A percentile compares a stretch with the other conserved stretches of the same genome.
These are phyloP conservation scores for Takifugu ocellatus DNA, from an alignment of 2,797 vertebrate genomes.

Conservation along the genomic window DNA sequence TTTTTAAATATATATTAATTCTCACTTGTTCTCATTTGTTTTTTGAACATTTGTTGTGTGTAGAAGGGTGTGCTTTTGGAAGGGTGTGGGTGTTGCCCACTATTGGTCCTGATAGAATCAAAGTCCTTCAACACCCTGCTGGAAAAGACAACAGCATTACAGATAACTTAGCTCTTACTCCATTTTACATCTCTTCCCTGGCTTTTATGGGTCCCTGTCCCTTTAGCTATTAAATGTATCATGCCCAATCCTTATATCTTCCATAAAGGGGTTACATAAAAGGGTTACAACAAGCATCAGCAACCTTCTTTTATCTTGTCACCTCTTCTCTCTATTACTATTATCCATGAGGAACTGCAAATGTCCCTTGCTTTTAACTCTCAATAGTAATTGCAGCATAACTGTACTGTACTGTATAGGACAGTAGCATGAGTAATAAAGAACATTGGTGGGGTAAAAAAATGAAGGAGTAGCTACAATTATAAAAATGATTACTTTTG, in stretches of 20 bases:
- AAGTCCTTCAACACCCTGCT: slow-evolving; percentile 38
- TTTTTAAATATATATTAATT: too few species aligned
- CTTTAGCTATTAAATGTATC: slow-evolving; percentile 25
- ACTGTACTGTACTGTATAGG: too few species aligned
- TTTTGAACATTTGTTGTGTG: slow-evolving; percentile 5
- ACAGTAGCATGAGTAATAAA: too few species aligned
- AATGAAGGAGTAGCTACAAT: too few species aligned
- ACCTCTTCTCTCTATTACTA: slow-evolving; percentile 22
- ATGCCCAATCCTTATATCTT: too few species aligned
- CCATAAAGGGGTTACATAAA: too few species aligned
- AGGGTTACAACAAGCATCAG: too few species aligned
- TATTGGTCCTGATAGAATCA: slow-evolving; percentile 34
- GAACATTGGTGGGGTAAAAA: too few species aligned
- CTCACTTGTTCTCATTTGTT: background rate
- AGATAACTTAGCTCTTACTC: slow-evolving; percentile 27
- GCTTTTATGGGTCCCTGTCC: slow-evolving; percentile 43
- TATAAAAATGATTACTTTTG: too few species aligned
- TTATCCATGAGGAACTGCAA: background rate
- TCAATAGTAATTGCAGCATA: too few species aligned
- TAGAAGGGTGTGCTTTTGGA: background rate
- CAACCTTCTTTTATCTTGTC: slow-evolving; percentile 13
- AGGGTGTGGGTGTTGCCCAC: background rate
- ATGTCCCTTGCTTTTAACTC: too few species aligned
- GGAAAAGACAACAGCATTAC: slow-evolving; percentile 25
- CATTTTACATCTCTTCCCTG: slow-evolving; percentile 19